Percentiles rank a stretch among this genome's conserved stretches.
These are phyloP conservation scores for Accipiter cooperii DNA, from an alignment of 2,113 vertebrate genomes.

Conservation along the genomic window DNA sequence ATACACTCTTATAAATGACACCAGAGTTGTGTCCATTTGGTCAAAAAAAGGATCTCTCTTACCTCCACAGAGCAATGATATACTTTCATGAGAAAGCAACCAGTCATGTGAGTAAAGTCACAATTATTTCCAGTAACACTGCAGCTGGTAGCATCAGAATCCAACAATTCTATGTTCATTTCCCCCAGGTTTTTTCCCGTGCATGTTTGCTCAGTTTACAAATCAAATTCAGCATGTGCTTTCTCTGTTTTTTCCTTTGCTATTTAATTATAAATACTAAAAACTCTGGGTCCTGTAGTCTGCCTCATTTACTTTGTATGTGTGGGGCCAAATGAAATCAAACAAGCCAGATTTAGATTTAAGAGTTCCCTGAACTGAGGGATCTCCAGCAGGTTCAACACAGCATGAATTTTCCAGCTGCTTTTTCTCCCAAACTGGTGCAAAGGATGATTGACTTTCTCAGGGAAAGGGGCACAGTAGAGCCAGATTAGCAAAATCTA, in stretches of 20 bases:
- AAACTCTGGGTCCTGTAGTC: not conserved
- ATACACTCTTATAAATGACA: not conserved
- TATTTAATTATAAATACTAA: not conserved
- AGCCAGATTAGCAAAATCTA: not conserved
- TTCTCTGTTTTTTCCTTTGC: not conserved
- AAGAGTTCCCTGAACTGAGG: not conserved
- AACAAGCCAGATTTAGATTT: not conserved
- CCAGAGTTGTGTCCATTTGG: not conserved
- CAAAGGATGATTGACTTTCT: not conserved
- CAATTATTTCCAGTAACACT: not conserved
- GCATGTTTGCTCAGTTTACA: not conserved
- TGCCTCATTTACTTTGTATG: not conserved
- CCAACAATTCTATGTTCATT: not conserved
- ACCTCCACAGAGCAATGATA: not conserved
- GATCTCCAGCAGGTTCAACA: not conserved
- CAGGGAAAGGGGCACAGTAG: not conserved
- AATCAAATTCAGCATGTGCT: not conserved
- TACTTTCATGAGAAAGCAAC: not conserved
- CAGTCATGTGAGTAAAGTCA: not conserved
- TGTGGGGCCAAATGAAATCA: not conserved
- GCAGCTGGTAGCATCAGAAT: not conserved
- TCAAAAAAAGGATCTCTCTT: not conserved
- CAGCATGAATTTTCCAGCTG: not conserved
- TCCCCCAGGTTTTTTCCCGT: not conserved
- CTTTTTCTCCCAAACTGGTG: not conserved